Base-by-base conservation (phyloP, 2,888 invertebrate species). In the Amaurobius ferox region DNA sequence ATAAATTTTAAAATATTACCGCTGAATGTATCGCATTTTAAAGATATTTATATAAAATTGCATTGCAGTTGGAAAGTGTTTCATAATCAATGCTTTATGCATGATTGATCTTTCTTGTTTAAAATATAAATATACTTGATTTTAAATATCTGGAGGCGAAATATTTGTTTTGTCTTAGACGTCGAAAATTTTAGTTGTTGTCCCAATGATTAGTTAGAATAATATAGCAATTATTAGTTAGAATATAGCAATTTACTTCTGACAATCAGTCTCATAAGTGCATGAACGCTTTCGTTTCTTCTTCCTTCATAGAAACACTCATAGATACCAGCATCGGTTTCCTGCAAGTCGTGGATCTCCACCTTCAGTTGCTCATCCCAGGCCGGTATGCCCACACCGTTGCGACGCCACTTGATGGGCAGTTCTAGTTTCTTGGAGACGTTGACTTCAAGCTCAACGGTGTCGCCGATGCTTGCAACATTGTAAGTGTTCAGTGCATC, bases 261-360 rank as follows among this genome's bases (percentile, higher is more conserved):
- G 6, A 88, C 85, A 40, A 88, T 72, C 0, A 88, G 67, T 44
- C 88, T 68, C 48, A 80, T 66, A 2, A 88, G 72, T 0, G 81
- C 88, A 70, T 88, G 88, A 2, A 79, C 72, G 13, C 87, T 62
- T n/a, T 80, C 72, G 11, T 32, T 64, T 40, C 88, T 61, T n/a
- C 86, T 73, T 0, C 86, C 83, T 28, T 88, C 88, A 32, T 85
- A 88, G 23, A 72, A 88, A 16, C 71, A 77, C 29, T 88, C 88
- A 32, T 88, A 88, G n/a, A 88, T 80, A 0, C 88, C 88, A 1
- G 70, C 68, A 32, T 88, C 80, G 11, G 66, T 19, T 2, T 29
- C 16, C 28, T 72, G 40, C 1, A 79, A 81, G 16, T 78, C 40
- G 5, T 35, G n/a, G 16, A 87, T 30, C 1, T 62, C 11, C 0